A percentile compares a stretch with the other conserved stretches of the same genome.
Conservation (phyloP, 2,888 invertebrate genomes). For the Chironomus riparius region DNA sequence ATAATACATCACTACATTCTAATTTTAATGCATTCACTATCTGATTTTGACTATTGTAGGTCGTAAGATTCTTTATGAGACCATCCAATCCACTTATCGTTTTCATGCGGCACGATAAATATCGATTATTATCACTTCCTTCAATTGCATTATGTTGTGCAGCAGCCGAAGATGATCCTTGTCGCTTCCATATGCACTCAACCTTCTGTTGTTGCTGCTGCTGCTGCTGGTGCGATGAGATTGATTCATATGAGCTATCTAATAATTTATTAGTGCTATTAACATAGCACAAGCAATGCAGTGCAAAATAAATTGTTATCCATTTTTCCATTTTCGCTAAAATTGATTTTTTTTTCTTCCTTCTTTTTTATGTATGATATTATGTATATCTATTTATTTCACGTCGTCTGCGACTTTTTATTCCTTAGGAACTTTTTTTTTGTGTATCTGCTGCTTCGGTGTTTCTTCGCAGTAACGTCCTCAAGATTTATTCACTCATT, state of each 20-base stretch:
- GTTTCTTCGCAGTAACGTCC: background rate
- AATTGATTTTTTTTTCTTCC: background rate
- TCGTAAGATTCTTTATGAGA: slow-evolving; percentile 19
- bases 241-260: slow-evolving; percentile 17
- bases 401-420: background rate
- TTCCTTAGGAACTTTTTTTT: slow-evolving; percentile 8
- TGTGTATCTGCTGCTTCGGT: background rate
- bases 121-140: slow-evolving; percentile 9
- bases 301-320: slow-evolving; percentile 22
- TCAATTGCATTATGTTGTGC: background rate
- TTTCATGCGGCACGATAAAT: slow-evolving; percentile 16
- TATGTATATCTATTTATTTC: background rate
- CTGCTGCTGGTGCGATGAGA: background rate
- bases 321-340: slow-evolving; percentile 21
- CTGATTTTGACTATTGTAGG: slow-evolving; percentile 2
- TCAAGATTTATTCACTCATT: slow-evolving; percentile 25
- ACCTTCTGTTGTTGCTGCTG: background rate
- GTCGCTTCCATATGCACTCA: slow-evolving; percentile 6
- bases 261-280: slow-evolving; percentile 23
- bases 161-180: background rate
- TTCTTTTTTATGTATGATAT: background rate
- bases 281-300: slow-evolving; percentile 12
- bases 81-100: slow-evolving; percentile 26
- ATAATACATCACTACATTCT: slow-evolving; percentile 65
- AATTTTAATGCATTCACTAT: slow-evolving; percentile 46